phyloP scores from a whole-genome alignment of 2,888 invertebrate genomes.

The Heliconius ethilla region DNA sequence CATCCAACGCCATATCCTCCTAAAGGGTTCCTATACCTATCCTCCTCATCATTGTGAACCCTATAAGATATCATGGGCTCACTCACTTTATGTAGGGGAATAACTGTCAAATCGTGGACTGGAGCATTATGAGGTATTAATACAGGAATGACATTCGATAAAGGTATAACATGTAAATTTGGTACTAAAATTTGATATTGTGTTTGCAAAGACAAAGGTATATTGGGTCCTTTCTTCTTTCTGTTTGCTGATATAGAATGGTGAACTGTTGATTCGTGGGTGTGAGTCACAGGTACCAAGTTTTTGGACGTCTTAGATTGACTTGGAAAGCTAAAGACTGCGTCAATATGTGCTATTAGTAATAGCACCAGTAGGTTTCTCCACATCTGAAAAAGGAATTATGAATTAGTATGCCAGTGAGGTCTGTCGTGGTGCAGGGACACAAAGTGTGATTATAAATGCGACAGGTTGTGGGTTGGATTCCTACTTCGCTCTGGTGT shows the following conservation, averaged over 20 bases:
- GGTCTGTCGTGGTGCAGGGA: too few relatives aligned
- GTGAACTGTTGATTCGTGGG: constrained; percentile 35
- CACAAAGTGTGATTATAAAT: too few relatives aligned
- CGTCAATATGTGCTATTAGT: constrained; percentile 50
- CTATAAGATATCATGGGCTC: constrained; percentile 42
- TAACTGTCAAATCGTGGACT: constrained; percentile 67
- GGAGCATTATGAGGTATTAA: constrained; percentile 58
- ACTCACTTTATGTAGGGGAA: constrained; percentile 62
- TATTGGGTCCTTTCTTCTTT: constrained; percentile 55
- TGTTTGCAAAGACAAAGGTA: constrained; percentile 56
- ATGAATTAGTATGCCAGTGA: background rate
- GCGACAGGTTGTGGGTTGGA: too few relatives aligned
- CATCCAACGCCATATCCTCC: constrained; percentile 72
- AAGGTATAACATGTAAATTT: constrained; percentile 65
- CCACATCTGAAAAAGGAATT: constrained; percentile 58
- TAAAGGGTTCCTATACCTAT: constrained; percentile 63
- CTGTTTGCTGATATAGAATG: constrained; percentile 45
- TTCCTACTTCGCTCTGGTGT: too few relatives aligned
- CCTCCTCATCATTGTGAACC: constrained; percentile 54
- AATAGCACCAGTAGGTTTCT: constrained; percentile 49
- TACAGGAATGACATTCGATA: constrained; percentile 61
- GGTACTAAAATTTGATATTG: constrained; percentile 56
- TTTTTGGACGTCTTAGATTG: constrained; percentile 43
- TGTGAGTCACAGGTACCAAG: constrained; percentile 40
- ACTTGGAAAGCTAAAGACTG: constrained; percentile 50